phyloP scores from a whole-genome alignment of 2,113 vertebrate species.

The Odocoileus virginianus region DNA sequence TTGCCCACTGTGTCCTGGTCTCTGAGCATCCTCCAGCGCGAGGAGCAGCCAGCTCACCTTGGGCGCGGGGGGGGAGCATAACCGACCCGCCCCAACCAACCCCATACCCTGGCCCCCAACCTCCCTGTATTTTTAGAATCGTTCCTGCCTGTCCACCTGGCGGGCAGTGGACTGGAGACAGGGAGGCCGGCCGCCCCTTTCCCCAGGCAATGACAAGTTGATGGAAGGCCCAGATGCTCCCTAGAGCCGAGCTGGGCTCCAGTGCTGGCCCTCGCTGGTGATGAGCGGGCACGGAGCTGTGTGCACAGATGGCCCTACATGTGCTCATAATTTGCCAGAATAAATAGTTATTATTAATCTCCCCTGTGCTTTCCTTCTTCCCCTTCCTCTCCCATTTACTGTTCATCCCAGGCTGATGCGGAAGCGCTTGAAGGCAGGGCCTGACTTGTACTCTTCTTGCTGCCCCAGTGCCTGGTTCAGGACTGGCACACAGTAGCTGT shows the following conservation, averaged over 20 bases:
- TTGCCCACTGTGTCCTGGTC: neutral
- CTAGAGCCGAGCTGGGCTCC: neutral
- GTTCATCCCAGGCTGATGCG: neutral
- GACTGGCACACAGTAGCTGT: neutral
- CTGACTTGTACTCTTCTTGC: neutral
- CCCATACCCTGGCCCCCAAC: neutral
- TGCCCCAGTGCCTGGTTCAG: neutral
- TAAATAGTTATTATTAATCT: slow-evolving; percentile 66
- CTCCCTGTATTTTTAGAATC: neutral
- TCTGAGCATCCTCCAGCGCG: neutral
- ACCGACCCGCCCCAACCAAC: neutral
- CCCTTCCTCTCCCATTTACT: neutral
- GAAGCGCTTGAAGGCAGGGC: neutral
- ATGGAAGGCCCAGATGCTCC: slow-evolving; percentile 33
- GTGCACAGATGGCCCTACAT: slow-evolving; percentile 58
- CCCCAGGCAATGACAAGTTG: neutral
- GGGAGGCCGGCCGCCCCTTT: neutral
- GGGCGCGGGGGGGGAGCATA: neutral
- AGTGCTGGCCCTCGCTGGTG: neutral
- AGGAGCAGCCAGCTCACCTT: neutral
- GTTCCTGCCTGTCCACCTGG: neutral
- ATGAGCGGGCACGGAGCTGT: neutral
- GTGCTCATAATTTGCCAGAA: slow-evolving; percentile 59
- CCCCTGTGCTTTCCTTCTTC: slow-evolving; percentile 28
- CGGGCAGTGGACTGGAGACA: neutral